These are phyloP conservation scores for Elaphurus davidianus DNA, from an alignment of 2,113 vertebrate species.

Conservation along the genomic window DNA sequence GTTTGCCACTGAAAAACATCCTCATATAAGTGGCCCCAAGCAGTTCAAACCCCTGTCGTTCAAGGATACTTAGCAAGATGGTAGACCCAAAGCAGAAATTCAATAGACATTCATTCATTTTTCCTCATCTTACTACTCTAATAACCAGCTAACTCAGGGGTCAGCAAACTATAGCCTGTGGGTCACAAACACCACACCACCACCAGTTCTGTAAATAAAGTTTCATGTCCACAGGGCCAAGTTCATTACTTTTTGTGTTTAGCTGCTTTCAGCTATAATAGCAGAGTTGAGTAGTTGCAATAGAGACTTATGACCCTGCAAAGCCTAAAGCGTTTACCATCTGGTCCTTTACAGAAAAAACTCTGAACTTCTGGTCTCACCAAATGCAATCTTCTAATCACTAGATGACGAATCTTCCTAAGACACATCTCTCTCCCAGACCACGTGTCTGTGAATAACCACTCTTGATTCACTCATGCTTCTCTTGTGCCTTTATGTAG, in stretches of 20 bases:
- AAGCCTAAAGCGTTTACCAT: neutral
- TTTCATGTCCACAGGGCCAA: neutral
- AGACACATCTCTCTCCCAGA: neutral
- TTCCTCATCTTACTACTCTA: neutral
- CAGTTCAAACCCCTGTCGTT: neutral
- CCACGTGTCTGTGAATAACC: neutral
- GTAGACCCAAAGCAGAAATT: neutral
- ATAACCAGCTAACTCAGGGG: neutral
- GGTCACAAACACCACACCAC: neutral
- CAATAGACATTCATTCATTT: neutral
- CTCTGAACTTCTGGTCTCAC: neutral
- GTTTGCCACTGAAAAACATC: neutral
- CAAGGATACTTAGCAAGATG: neutral
- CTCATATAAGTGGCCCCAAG: neutral
- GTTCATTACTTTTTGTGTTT: neutral
- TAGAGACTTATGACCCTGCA: neutral
- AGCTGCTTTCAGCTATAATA: neutral
- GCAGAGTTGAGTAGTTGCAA: neutral
- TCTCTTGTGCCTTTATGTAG: slow-evolving; percentile 73
- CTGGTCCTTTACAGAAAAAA: neutral
- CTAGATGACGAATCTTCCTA: neutral
- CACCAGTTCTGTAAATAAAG: neutral
- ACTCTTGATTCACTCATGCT: neutral
- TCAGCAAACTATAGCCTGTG: neutral
- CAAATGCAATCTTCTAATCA: neutral